Conservation (phyloP, 2,113 vertebrate genomes). For the Calyptommatus sinebrachiatus region DNA sequence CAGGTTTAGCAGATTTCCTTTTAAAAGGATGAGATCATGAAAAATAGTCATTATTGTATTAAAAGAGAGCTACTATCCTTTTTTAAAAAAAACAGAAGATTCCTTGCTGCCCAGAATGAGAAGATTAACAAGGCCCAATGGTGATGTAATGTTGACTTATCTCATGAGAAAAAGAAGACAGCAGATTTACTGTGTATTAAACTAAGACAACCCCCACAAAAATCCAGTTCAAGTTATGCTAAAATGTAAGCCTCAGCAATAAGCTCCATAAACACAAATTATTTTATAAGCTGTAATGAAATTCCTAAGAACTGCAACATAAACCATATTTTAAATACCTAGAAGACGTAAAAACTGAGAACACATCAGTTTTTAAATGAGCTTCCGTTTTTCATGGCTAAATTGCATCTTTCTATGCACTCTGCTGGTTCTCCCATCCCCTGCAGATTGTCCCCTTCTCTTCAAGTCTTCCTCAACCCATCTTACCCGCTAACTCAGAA, state of each 20-base stretch:
- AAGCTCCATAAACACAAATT: not conserved
- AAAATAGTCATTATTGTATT: slow-evolving; percentile 30
- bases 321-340: not conserved
- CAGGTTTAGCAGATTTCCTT: not conserved
- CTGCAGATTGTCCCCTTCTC: too few species aligned
- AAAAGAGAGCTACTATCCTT: not conserved
- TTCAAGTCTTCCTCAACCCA: too few species aligned
- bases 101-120: not conserved
- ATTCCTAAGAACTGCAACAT: not conserved
- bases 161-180: not conserved
- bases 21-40: not conserved
- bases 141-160: slow-evolving; percentile 8
- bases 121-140: slow-evolving; percentile 7
- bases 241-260: not conserved
- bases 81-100: slow-evolving; percentile 23
- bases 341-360: too few species aligned
- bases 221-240: not conserved
- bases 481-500: too few species aligned
- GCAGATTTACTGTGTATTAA: not conserved
- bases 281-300: not conserved
- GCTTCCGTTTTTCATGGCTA: too few species aligned
- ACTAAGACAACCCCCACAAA: not conserved
- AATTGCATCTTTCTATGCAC: too few species aligned
- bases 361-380: too few species aligned
- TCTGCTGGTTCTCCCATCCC: too few species aligned